Evolutionary conservation across 2,113 vertebrate species (phyloP).

Genomic region (Cichladusa arquata): DNA sequence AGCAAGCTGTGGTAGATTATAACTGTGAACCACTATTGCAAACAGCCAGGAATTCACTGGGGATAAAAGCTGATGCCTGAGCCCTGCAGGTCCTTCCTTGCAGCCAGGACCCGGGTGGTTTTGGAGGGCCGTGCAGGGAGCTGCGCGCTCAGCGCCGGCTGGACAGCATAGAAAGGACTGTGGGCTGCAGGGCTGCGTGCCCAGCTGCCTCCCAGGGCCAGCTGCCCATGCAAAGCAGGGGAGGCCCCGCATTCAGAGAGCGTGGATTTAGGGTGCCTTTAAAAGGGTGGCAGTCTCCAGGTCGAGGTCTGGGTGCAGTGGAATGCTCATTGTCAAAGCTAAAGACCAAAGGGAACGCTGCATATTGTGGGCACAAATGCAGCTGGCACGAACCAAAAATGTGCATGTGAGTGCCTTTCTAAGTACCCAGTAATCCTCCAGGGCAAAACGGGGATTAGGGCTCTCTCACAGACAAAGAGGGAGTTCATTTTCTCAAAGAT

Average conservation of each 20-base stretch:
- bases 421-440: conserved; percentile 73
- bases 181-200: background rate
- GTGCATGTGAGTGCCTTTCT: conserved; percentile 74
- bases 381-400: conserved; percentile 67
- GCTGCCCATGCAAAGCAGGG: background rate
- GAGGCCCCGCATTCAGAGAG: background rate
- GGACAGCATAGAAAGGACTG: background rate
- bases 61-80: background rate
- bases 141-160: rapidly evolving
- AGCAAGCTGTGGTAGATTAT: background rate
- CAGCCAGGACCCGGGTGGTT: background rate
- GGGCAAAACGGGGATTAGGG: conserved; percentile 74
- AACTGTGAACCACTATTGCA: background rate
- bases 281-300: conserved; percentile 32
- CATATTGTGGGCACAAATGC: conserved; percentile 47
- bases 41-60: background rate
- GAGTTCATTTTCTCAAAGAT: conserved; percentile 69
- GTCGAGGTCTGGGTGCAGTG: background rate
- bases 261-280: background rate
- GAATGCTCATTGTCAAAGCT: conserved; percentile 53
- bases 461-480: conserved; percentile 58
- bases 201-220: background rate
- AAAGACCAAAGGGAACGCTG: conserved; percentile 53
- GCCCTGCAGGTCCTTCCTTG: background rate
- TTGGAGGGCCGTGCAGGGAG: background rate